Evolutionary conservation across 2,113 vertebrate species (phyloP).

Genomic region (Caranx ignobilis): DNA sequence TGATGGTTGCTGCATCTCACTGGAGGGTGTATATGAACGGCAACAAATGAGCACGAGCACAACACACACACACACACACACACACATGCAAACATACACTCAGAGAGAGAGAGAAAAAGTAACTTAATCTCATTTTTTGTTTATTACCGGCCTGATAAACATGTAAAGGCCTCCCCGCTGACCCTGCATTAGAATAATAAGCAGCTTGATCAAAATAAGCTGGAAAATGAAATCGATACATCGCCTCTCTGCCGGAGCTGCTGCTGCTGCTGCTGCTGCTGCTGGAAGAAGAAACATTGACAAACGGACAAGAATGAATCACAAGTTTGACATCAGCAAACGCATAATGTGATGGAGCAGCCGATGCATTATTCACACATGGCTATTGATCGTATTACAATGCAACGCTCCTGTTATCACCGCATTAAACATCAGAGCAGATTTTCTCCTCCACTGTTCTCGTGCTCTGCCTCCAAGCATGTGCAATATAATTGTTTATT

Average conservation of each 20-base stretch:
- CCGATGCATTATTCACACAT: constrained; percentile 62
- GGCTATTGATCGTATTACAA: constrained; percentile 64
- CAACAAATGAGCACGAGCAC: constrained; percentile 48
- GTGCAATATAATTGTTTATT: no score
- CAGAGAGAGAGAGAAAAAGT: not conserved
- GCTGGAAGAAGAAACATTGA: constrained; percentile 50
- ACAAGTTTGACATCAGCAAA: constrained; percentile 58
- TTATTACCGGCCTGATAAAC: constrained; percentile 46
- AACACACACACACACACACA: constrained; percentile 2
- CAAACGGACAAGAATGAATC: constrained; percentile 66
- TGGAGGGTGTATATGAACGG: constrained; percentile 37
- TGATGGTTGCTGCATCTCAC: constrained; percentile 68
- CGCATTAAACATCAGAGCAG: constrained; percentile 34
- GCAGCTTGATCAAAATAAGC: constrained; percentile 49
- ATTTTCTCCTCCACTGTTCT: constrained; percentile 8
- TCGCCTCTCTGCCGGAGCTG: constrained; percentile 43
- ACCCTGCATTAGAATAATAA: constrained; percentile 52
- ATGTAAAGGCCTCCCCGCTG: constrained; percentile 20
- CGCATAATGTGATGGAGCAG: constrained; percentile 65
- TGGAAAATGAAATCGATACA: constrained; percentile 58
- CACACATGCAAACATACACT: constrained; percentile 16
- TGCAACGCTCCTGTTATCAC: constrained; percentile 43
- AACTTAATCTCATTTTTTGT: constrained; percentile 48
- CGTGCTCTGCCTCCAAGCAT: not conserved
- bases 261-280: not conserved